A percentile compares a stretch with the other conserved stretches of the same genome.
These are phyloP conservation scores for Clarias gariepinus DNA, from an alignment of 2,113 vertebrate genomes.

Conservation along the genomic window DNA sequence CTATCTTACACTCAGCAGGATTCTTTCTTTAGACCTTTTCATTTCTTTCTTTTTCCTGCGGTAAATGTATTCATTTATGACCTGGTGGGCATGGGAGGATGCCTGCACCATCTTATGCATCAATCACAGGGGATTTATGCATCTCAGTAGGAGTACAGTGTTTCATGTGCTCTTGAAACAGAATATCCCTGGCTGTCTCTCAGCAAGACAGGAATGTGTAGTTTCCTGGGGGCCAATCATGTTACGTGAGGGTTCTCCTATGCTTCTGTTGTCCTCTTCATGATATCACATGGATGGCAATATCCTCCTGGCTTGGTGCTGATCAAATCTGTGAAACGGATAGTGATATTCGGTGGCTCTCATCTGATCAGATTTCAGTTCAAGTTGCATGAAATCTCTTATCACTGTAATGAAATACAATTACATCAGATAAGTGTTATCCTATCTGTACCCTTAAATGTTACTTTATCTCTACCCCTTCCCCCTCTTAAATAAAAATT, in stretches of 20 bases:
- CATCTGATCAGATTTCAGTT: conserved; percentile 9
- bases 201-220: not conserved
- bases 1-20: not conserved
- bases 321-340: conserved; percentile 18
- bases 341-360: not conserved
- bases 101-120: conserved; percentile 3
- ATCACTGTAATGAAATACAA: conserved; percentile 7
- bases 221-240: not conserved
- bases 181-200: conserved; percentile 10
- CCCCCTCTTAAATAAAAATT: not conserved
- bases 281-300: conserved; percentile 21
- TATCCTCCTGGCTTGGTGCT: conserved; percentile 18
- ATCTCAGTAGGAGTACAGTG: not conserved
- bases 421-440: conserved; percentile 2
- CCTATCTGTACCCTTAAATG: not conserved
- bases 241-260: not conserved
- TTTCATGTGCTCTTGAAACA: not conserved
- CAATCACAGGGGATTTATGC: conserved; percentile 5
- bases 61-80: not conserved
- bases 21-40: not conserved
- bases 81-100: not conserved
- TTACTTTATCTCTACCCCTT: too few relatives aligned
- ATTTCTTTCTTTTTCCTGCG: not conserved
- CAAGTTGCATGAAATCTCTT: conserved; percentile 1
- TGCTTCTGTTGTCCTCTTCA: conserved; percentile 2